Conservation (phyloP, 2,797 vertebrate species). For the Enteromius viviparus region DNA sequence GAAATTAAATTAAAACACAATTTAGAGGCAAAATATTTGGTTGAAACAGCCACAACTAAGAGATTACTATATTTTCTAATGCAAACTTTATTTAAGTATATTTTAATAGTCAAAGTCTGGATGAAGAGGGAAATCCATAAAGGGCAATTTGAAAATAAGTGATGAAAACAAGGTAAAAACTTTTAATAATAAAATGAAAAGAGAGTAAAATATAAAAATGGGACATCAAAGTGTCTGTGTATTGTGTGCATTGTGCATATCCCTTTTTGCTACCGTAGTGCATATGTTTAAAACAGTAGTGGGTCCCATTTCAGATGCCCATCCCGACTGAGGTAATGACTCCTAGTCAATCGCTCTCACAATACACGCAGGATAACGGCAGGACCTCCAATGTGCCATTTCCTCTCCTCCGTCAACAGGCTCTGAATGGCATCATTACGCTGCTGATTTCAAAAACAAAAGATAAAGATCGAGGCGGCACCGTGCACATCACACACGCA, state of each 20-base stretch:
- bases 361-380: not conserved
- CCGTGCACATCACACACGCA: not conserved
- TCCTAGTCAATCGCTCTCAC: conserved; percentile 11
- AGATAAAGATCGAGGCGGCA: conserved; percentile 40
- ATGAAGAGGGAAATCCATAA: not conserved
- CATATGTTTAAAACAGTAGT: conserved; percentile 36
- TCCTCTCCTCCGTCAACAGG: conserved; percentile 4
- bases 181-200: not conserved
- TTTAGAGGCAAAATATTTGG: not conserved
- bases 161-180: not conserved
- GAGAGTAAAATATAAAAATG: not conserved
- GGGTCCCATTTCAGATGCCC: conserved; percentile 34
- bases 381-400: conserved; percentile 25
- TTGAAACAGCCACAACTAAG: not conserved
- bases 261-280: not conserved
- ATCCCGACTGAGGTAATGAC: conserved; percentile 31
- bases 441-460: conserved; percentile 49
- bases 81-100: not conserved
- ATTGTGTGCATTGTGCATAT: conserved; percentile 20
- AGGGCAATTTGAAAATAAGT: not conserved
- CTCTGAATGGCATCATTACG: conserved; percentile 47
- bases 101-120: not conserved
- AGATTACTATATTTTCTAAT: not conserved
- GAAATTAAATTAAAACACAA: not conserved
- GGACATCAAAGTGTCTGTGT: not conserved